Evolutionary conservation across 2,797 vertebrate species (phyloP).

Genomic region (Psittacula derbiana): DNA sequence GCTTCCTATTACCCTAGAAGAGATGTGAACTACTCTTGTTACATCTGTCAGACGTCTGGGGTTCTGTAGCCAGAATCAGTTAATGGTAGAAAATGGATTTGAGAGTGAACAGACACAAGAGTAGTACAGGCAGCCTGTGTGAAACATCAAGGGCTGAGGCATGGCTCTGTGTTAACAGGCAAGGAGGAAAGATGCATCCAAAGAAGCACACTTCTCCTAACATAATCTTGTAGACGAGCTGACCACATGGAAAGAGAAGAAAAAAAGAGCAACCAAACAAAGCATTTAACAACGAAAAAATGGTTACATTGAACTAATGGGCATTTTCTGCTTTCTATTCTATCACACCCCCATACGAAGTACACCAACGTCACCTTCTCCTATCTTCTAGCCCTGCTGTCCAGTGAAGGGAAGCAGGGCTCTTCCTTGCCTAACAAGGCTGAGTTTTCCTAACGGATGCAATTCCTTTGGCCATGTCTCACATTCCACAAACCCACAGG

Average conservation of each 20-base stretch:
- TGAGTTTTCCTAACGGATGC: neutral
- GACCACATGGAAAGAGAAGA: neutral
- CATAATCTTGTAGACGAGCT: neutral
- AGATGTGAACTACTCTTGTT: slow-evolving; percentile 2
- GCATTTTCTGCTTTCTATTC: neutral
- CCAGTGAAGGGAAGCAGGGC: neutral
- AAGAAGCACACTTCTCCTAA: neutral
- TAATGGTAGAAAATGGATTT: neutral
- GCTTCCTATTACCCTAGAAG: neutral
- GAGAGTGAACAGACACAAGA: neutral
- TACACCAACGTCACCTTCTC: neutral
- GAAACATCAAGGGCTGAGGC: neutral
- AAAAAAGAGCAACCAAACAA: neutral
- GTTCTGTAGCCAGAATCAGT: neutral
- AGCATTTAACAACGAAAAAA: neutral
- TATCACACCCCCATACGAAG: neutral
- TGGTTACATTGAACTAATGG: neutral
- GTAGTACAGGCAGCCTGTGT: neutral
- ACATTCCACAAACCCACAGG: neutral
- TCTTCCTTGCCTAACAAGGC: neutral
- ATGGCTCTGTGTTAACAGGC: neutral
- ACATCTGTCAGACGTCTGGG: neutral
- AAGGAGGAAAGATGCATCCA: neutral
- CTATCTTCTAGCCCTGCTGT: neutral
- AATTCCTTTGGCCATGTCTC: neutral